Percentiles rank a stretch among this genome's conserved stretches.
These are phyloP conservation scores for Sandelia bainsii DNA, from an alignment of 2,797 vertebrate species.

Conservation along the genomic window DNA sequence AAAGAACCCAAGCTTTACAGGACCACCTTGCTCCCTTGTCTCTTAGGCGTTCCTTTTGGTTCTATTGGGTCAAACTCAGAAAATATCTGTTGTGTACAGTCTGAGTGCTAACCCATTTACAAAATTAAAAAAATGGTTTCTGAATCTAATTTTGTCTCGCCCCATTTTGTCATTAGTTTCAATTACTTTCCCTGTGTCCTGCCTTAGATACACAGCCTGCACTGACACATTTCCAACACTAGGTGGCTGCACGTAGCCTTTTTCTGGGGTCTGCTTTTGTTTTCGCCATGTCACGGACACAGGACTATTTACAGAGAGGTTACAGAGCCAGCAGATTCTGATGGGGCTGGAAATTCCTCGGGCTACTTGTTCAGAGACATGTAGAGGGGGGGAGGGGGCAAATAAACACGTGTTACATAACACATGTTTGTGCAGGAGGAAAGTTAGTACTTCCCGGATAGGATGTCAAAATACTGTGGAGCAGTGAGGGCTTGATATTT, in stretches of 20 bases:
- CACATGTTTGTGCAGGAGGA: slow-evolving; percentile 44
- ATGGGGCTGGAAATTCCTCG: slow-evolving; percentile 37
- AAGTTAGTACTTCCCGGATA: slow-evolving; percentile 56
- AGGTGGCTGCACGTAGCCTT: slow-evolving; percentile 54
- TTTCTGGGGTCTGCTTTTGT: not conserved
- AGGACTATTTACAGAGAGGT: slow-evolving; percentile 68
- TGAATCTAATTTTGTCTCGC: slow-evolving; percentile 65
- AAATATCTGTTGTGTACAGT: slow-evolving; percentile 93
- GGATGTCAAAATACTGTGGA: slow-evolving; percentile 53
- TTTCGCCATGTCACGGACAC: slow-evolving; percentile 73
- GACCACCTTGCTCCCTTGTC: slow-evolving; percentile 84
- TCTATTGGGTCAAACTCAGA: slow-evolving; percentile 91
- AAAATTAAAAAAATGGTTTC: slow-evolving; percentile 77
- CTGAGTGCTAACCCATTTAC: slow-evolving; percentile 91
- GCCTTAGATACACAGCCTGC: not conserved
- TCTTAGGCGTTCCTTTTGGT: slow-evolving; percentile 88
- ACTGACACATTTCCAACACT: slow-evolving; percentile 15
- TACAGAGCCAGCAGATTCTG: slow-evolving; percentile 67
- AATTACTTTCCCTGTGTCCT: slow-evolving; percentile 9
- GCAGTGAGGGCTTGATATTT: slow-evolving; percentile 54
- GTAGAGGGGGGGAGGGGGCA: not conserved
- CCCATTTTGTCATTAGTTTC: slow-evolving; percentile 53
- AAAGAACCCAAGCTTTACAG: slow-evolving; percentile 6
- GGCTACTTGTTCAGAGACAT: slow-evolving; percentile 31
- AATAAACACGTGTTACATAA: slow-evolving; percentile 66